Base-by-base conservation (phyloP, 2,888 invertebrate genomes). In the Glaucopsyche alexis region DNA sequence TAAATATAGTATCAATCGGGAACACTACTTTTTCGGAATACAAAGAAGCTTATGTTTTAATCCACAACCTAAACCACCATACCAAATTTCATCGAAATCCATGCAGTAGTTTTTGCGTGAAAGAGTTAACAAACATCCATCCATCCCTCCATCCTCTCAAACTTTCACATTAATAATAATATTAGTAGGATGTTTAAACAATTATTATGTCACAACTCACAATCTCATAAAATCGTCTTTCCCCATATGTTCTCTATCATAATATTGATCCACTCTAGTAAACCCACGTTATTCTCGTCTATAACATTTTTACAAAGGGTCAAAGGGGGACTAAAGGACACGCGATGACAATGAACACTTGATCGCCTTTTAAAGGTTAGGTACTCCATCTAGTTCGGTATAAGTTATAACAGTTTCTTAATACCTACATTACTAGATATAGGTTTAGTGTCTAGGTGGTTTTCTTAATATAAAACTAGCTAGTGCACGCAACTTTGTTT, bases 241-340 rank as follows among this genome's bases (percentile, higher is more conserved):
- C 60, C 50, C 29, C 29, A 60, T 60, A 29, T 60, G 60, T 29
- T 60, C 11, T 60, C 38, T 29, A 60, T 38, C 60, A 60, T 60
- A 60, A 11, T 67, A 67, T 67, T 67, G 67, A 67, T 67, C 66
- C 67, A 45, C 67, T 45, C 19, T 60, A 60, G 16, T 38, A 16
- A 45, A 29, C 16, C 7, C 66, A 71, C 47, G 50, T 45, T 65
- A 67, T 67, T 55, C 66, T 50, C 50, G 14, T 50, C 19, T 50
- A 40, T 16, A 50, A 29, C 67, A 72, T 67, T 52, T 66, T 50
- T 42, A 67, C 66, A 16, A 66, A 72, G 72, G 72, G 67, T 67
- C 60, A 52, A 65, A 52, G 66, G 72, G 72, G 72, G 55, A 72
- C 42, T 86, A 85, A 84, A 84, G 79, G 78, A 80, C 81, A 80